phyloP scores from a whole-genome alignment of 1,140 invertebrate genomes.

The Danaus melanippus region DNA sequence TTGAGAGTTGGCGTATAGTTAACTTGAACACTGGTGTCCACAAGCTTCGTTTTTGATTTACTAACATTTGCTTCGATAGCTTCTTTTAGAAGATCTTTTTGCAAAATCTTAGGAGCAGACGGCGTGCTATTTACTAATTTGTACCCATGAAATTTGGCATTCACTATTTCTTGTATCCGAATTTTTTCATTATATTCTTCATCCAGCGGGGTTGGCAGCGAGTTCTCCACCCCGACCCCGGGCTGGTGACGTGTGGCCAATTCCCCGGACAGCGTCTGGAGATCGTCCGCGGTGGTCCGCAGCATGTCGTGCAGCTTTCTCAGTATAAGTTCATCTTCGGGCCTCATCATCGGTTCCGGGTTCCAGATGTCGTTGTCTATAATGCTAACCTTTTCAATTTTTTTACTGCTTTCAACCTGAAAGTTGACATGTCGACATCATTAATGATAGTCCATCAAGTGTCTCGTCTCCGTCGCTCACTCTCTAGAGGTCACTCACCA shows the following conservation, averaged over 20 bases:
- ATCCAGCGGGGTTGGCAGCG: slow-evolving; percentile 52
- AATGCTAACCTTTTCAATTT: slow-evolving; percentile 59
- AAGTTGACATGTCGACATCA: slow-evolving; percentile 15
- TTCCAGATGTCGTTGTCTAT: slow-evolving; percentile 57
- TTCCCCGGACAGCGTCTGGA: slow-evolving; percentile 58
- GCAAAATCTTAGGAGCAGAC: slow-evolving; percentile 14
- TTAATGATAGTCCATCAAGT: too few species aligned
- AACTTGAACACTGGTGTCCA: slow-evolving; percentile 30
- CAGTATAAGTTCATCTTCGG: slow-evolving; percentile 60
- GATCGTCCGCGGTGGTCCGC: slow-evolving; percentile 61
- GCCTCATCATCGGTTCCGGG: slow-evolving; percentile 49
- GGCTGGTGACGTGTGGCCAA: slow-evolving; percentile 44
- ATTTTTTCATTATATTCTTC: slow-evolving; percentile 67
- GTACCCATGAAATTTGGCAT: slow-evolving; percentile 63
- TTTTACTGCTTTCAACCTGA: slow-evolving; percentile 63
- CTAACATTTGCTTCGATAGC: slow-evolving; percentile 20
- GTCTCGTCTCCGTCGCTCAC: too few species aligned
- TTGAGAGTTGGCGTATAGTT: slow-evolving; percentile 24
- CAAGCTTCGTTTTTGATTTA: slow-evolving; percentile 29
- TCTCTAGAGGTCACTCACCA: slow-evolving; percentile 36
- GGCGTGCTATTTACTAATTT: slow-evolving; percentile 41
- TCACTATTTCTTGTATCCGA: slow-evolving; percentile 64
- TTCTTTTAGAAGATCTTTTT: slow-evolving; percentile 20
- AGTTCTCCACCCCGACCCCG: not conserved
- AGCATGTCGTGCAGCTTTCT: slow-evolving; percentile 61